Base-by-base conservation (phyloP, 2,113 vertebrate genomes). In the Mus spicilegus region DNA sequence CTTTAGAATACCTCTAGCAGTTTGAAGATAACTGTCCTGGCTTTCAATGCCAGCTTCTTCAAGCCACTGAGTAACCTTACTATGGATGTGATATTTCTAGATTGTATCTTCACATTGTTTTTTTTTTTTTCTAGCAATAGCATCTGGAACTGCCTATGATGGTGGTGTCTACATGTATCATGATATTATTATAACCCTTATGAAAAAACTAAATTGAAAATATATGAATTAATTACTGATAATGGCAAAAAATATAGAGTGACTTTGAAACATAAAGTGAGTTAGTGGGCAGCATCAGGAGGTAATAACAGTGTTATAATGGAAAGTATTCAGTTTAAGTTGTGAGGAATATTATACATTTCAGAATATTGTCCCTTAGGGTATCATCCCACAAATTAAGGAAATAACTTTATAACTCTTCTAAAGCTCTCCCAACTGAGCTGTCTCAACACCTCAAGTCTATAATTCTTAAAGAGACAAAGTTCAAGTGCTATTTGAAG, bases 381-480 rank as follows among this genome's bases (percentile, higher is more conserved):
- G 7, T 26, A 3, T 94, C 61, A 95, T 28, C 51, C 67, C 19
- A 22, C 11, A 36, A 81, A 22, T 81, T 95, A 69, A 70, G 49
- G 28, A 94, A 88, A 67, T 24, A 88, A 39, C 10, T 36, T 20
- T 78, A 22, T 77, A 95, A 95, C 56, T 72, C 49, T 72, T 72
- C 13, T 11, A n/a, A 88, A 73, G 22, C 22, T 72, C 69, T 56
- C 51, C 22, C 30, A 56, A 73, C 13, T 72, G 86, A 73, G 36
- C 13, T n/a, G 72, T 54, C 49, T 54, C 36, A 39, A 33, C 10
- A 69, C 3, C 17, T 69, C 63, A 22, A 69, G 39, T 49, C 46
- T 91, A 12, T 76, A 94, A 95, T 76, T 93, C 26, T 91, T 39
- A 20, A 96, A 87, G 8, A 89, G 69, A 91, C 13, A 56, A 75